Percentiles rank a stretch among this genome's conserved stretches.
Conservation (phyloP, 2,888 invertebrate species). For the Lepidonotus clava region DNA sequence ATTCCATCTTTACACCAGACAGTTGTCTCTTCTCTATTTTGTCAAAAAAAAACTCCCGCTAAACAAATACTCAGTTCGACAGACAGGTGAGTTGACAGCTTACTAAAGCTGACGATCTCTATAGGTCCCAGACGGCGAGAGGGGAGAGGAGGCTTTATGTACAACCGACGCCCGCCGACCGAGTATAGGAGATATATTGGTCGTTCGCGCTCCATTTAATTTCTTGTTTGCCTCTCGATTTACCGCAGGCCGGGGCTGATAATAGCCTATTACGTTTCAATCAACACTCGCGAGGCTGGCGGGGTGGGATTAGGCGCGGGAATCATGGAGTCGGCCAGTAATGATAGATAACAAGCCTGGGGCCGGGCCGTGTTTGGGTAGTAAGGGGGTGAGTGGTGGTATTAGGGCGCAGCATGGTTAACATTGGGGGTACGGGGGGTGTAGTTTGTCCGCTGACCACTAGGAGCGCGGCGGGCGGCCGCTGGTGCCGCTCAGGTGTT, state of each 20-base stretch:
- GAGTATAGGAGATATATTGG: not conserved
- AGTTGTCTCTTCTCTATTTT: no score
- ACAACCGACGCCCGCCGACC: no score
- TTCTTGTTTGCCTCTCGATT: conserved; percentile 15
- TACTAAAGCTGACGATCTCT: not conserved
- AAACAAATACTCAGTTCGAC: not conserved
- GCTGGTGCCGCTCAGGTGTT: not conserved
- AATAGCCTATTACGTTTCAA: conserved; percentile 32
- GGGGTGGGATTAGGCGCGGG: not conserved
- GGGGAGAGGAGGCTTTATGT: not conserved
- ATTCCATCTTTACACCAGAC: no score
- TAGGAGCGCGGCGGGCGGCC: not conserved
- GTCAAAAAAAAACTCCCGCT: no score
- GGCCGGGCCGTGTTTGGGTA: not conserved
- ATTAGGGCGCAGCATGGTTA: not conserved
- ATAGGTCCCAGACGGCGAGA: not conserved
- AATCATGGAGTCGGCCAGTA: not conserved
- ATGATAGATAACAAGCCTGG: conserved; percentile 8
- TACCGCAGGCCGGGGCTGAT: not conserved
- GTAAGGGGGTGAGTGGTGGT: not conserved
- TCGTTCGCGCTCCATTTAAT: not conserved
- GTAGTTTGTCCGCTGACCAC: not conserved
- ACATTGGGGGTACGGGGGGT: not conserved
- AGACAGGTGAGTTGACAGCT: not conserved
- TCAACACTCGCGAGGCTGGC: conserved; percentile 28